Evolutionary conservation across 2,113 vertebrate species (phyloP).

Genomic region (Rhipidura dahli): DNA sequence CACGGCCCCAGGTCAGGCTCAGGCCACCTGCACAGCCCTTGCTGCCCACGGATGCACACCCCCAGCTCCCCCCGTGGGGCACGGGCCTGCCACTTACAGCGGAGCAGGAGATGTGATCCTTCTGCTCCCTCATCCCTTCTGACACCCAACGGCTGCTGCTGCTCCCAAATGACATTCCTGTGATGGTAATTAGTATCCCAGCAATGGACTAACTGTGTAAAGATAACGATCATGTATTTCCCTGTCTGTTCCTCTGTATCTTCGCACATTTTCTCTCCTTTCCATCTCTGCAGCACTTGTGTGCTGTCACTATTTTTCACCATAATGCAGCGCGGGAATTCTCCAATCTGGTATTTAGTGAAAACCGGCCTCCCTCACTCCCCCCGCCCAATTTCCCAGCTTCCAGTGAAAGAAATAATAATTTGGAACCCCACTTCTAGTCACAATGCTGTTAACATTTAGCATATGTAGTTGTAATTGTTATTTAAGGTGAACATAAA

Average conservation of each 20-base stretch:
- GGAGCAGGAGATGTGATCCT: background rate
- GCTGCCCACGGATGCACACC: background rate
- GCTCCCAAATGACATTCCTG: background rate
- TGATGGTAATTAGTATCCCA: background rate
- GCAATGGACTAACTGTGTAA: background rate
- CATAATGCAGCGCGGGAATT: background rate
- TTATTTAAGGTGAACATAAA: background rate
- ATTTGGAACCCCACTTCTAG: background rate
- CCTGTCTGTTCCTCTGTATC: background rate
- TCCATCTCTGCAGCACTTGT: background rate
- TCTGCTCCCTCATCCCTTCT: background rate
- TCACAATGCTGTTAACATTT: background rate
- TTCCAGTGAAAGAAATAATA: background rate
- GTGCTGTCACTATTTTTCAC: background rate
- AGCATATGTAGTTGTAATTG: background rate
- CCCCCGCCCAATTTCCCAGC: background rate
- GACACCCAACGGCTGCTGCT: background rate
- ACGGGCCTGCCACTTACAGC: background rate
- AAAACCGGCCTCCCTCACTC: background rate
- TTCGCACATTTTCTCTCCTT: background rate
- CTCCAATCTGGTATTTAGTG: background rate
- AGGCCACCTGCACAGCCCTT: background rate
- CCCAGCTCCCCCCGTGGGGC: background rate
- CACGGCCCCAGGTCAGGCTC: background rate
- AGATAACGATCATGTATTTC: background rate